Percentiles rank a stretch among this genome's conserved stretches.
Conservation (phyloP, 2,888 invertebrate genomes). For the Schizotus pectinicornis region DNA sequence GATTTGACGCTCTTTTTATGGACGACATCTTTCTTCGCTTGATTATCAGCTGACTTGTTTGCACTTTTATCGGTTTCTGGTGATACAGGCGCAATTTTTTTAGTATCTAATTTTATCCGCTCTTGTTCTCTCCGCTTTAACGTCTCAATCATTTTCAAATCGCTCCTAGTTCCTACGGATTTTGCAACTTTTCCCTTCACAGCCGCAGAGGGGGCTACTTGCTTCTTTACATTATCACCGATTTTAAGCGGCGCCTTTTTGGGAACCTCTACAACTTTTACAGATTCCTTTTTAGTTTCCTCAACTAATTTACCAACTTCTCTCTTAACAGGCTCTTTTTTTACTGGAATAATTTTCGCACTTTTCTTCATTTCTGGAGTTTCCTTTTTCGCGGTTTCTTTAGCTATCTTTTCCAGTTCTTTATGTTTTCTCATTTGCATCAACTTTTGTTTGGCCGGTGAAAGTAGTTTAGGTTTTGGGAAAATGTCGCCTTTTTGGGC, state of each 20-base stretch:
- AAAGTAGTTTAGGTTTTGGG: conserved; percentile 1
- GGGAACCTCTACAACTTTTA: not conserved
- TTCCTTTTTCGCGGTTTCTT: conserved; percentile 12
- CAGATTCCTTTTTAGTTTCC: not conserved
- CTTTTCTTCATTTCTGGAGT: conserved; percentile 9
- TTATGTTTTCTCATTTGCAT: conserved; percentile 22
- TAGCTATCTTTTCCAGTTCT: conserved; percentile 10
- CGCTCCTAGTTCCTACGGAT: not conserved
- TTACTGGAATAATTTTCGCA: conserved; percentile 4
- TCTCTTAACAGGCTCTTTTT: conserved; percentile 6
- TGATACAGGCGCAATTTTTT: conserved; percentile 3
- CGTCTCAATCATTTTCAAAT: conserved; percentile 1
- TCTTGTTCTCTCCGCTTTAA: conserved; percentile 3
- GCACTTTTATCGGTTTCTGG: conserved; percentile 4
- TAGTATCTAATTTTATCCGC: not conserved
- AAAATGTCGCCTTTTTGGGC: conserved; percentile 42
- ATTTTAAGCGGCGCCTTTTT: not conserved
- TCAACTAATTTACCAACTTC: not conserved
- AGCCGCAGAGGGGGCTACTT: not conserved
- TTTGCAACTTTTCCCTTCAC: conserved; percentile 1
- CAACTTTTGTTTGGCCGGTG: conserved; percentile 34
- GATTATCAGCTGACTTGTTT: too few relatives aligned
- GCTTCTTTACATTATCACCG: conserved; percentile 5
- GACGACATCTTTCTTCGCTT: too few relatives aligned
- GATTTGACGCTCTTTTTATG: conserved; percentile 1